Percentiles rank a stretch among this genome's conserved stretches.
phyloP scores from a whole-genome alignment of 2,113 vertebrate species.

The Candoia aspera region DNA sequence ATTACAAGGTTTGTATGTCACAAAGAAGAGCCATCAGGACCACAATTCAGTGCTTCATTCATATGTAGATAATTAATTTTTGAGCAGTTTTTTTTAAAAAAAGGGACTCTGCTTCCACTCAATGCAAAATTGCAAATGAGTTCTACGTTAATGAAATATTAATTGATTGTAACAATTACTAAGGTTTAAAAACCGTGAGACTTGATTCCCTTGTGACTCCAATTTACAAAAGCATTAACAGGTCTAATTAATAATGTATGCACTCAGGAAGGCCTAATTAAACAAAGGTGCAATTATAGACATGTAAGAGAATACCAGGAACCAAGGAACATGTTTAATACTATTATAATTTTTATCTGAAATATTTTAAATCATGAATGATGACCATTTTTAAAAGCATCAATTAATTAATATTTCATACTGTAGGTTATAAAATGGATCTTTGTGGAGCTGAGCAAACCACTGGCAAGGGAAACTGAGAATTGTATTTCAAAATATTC shows the following conservation, averaged over 20 bases:
- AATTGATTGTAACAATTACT: conserved; percentile 70
- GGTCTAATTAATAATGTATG: conserved; percentile 74
- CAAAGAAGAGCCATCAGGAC: conserved; percentile 11
- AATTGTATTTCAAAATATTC: conserved; percentile 37
- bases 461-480: conserved; percentile 29
- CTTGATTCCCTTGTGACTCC: conserved; percentile 66
- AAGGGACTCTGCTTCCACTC: conserved; percentile 18
- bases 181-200: conserved; percentile 64
- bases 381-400: conserved; percentile 61
- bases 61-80: conserved; percentile 3
- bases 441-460: conserved; percentile 44
- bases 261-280: conserved; percentile 72
- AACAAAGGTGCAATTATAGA: conserved; percentile 64
- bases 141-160: conserved; percentile 68
- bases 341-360: conserved; percentile 47
- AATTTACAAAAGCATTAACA: conserved; percentile 69
- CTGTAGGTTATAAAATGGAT: conserved; percentile 54
- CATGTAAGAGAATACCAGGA: conserved; percentile 55
- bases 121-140: conserved; percentile 59
- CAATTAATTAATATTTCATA: conserved; percentile 69
- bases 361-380: conserved; percentile 60
- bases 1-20: not conserved
- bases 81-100: conserved; percentile 29
- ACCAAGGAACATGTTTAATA: conserved; percentile 35
- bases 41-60: conserved; percentile 1